Percentiles rank a stretch among this genome's conserved stretches.
phyloP scores from a whole-genome alignment of 2,888 invertebrate genomes.

The Pilophorus perplexus region DNA sequence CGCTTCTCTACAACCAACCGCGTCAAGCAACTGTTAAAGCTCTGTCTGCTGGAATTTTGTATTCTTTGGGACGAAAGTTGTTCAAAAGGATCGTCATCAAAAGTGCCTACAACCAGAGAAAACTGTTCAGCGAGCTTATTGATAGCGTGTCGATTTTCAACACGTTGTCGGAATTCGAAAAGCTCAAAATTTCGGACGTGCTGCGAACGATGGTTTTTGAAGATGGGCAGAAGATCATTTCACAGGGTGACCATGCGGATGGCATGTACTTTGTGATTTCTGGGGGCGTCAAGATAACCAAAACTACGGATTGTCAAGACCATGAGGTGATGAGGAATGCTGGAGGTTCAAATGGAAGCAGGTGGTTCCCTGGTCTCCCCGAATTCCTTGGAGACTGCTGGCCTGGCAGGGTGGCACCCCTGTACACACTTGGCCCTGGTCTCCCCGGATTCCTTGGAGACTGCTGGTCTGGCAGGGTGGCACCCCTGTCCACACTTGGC shows the following conservation, averaged over 20 bases:
- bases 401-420: too few species aligned
- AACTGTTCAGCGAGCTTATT: slow-evolving; percentile 13
- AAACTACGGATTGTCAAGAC: neutral
- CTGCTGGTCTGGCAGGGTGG: too few species aligned
- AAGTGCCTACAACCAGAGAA: slow-evolving; percentile 16
- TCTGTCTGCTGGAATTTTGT: slow-evolving; percentile 66
- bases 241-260: slow-evolving; percentile 89
- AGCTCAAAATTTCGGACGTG: slow-evolving; percentile 96
- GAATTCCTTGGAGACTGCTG: too few species aligned
- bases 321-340: too few species aligned
- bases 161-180: slow-evolving; percentile 84
- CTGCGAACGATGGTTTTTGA: slow-evolving; percentile 73
- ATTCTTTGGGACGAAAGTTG: slow-evolving; percentile 3
- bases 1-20: slow-evolving; percentile 96
- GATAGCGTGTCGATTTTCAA: slow-evolving; percentile 13
- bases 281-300: slow-evolving; percentile 77
- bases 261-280: slow-evolving; percentile 98
- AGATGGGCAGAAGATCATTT: slow-evolving; percentile 81
- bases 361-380: too few species aligned
- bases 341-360: too few species aligned
- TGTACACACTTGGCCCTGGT: too few species aligned
- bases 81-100: slow-evolving; percentile 24
- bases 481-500: too few species aligned
- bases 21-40: slow-evolving; percentile 89
- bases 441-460: too few species aligned